phyloP scores from a whole-genome alignment of 2,888 invertebrate species.

The Ctena decussata region DNA sequence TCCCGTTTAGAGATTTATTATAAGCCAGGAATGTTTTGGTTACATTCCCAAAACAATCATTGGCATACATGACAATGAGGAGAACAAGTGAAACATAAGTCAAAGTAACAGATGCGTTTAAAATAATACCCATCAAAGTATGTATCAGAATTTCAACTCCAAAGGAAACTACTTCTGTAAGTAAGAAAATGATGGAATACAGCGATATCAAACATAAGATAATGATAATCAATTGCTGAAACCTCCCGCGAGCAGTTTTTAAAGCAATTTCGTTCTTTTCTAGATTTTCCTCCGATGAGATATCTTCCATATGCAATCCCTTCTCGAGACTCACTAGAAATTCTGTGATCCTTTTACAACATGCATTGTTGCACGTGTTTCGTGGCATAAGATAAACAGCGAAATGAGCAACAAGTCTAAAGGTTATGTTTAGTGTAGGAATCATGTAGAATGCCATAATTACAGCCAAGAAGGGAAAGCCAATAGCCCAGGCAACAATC shows the following conservation, averaged over 20 bases:
- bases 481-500: constrained; percentile 74
- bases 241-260: constrained; percentile 28
- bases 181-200: constrained; percentile 70
- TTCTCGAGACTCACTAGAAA: not conserved
- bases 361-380: constrained; percentile 12
- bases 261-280: constrained; percentile 47
- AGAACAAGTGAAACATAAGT: constrained; percentile 74
- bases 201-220: constrained; percentile 64
- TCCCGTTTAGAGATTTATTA: constrained; percentile 59
- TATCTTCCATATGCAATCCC: constrained; percentile 33
- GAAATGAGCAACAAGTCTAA: constrained; percentile 76
- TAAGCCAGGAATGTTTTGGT: constrained; percentile 75
- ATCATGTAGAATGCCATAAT: constrained; percentile 79
- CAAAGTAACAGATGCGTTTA: constrained; percentile 73
- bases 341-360: constrained; percentile 2
- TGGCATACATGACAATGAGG: constrained; percentile 73
- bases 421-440: constrained; percentile 80
- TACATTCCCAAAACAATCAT: constrained; percentile 76
- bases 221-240: constrained; percentile 54
- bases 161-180: constrained; percentile 77
- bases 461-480: constrained; percentile 71
- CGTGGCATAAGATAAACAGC: constrained; percentile 70
- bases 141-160: constrained; percentile 75
- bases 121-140: constrained; percentile 77
- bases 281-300: constrained; percentile 55